Percentiles rank a stretch among this genome's conserved stretches.
phyloP scores from a whole-genome alignment of 2,888 invertebrate genomes.

The Chydorus sphaericus region DNA sequence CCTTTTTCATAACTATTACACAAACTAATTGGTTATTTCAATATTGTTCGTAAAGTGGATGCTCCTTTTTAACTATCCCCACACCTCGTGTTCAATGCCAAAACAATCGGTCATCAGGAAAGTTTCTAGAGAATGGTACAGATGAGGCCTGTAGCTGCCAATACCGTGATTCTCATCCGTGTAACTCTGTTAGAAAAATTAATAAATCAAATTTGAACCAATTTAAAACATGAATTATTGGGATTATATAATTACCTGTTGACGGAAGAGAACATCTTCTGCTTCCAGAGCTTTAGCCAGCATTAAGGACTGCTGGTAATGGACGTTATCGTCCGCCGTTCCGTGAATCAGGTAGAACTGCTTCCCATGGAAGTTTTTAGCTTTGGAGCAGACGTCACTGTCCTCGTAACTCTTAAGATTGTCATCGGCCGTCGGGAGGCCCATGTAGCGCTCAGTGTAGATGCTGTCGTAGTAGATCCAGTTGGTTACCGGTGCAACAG shows the following conservation, averaged over 20 bases:
- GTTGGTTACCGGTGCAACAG: constrained; percentile 92
- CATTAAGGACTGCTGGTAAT: constrained; percentile 91
- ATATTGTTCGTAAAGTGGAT: no score
- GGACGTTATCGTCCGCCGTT: constrained; percentile 89
- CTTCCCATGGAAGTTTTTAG: constrained; percentile 51
- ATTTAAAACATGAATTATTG: no score
- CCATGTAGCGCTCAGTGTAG: constrained; percentile 95
- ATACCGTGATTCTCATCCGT: constrained; percentile 85
- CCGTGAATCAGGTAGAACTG: constrained; percentile 85
- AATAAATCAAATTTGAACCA: no score
- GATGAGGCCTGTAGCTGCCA: constrained; percentile 61
- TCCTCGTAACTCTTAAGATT: constrained; percentile 57
- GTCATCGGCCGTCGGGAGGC: constrained; percentile 51
- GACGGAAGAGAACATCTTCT: constrained; percentile 73
- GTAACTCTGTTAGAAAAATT: constrained; percentile 53
- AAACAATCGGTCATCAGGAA: constrained; percentile 52
- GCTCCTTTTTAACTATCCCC: no score
- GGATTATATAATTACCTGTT: constrained; percentile 72
- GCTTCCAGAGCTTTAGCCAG: constrained; percentile 72
- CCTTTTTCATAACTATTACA: no score
- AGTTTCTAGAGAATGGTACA: constrained; percentile 75
- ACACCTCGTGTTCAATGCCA: constrained; percentile 23
- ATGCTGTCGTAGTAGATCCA: constrained; percentile 91
- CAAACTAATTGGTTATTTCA: no score
- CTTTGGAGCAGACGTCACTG: constrained; percentile 57